Evolutionary conservation across 2,888 invertebrate species (phyloP), one percentile per base, ranked within the genome.

Genomic region (Polydrusus pterygomalis): DNA sequence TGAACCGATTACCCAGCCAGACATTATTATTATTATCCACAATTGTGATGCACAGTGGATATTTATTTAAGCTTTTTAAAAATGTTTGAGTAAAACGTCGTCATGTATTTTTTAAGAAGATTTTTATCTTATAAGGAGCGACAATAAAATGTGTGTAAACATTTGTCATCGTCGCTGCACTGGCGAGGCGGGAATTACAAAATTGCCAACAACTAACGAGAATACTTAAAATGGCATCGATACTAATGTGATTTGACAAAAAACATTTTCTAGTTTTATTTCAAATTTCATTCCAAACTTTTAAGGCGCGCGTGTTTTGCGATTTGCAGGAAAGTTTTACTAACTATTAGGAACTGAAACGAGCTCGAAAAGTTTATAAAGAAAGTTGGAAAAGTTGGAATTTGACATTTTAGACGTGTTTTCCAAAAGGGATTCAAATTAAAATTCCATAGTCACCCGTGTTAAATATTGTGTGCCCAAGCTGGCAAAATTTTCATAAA

Each of bases 101-200:
- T n/a, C 15, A 34, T 56, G 15, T 34, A 34, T 34, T 56, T 56
- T 56, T 34, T 6, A 34, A 30, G 30, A 30, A 56, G 56, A 56
- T 56, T 56, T 54, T 56, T 34, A 56, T 56, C 56, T 7, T 56
- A 34, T 56, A 56, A 34, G 56, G 34, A 9, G 34, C 34, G 30
- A 25, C 13, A n/a, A 3, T 43, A 43, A 43, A 43, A 6, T 7
- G 1, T 43, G 34, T 10, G 34, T 34, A 34, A 34, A 34, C 34
- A 34, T 34, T 34, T 8, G 34, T 34, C 34, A 34, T 34, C 10
- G 8, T 25, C 25, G 5, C 5, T 25, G 25, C 25, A 25, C 25
- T 25, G 25, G 25, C 25, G n/a, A n/a, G n/a, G n/a, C n/a, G n/a
- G n/a, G n/a, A n/a, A n/a, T n/a, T n/a, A n/a, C n/a, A n/a, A n/a